Base-by-base conservation (phyloP, 2,113 vertebrate species). In the Chrysemys picta region DNA sequence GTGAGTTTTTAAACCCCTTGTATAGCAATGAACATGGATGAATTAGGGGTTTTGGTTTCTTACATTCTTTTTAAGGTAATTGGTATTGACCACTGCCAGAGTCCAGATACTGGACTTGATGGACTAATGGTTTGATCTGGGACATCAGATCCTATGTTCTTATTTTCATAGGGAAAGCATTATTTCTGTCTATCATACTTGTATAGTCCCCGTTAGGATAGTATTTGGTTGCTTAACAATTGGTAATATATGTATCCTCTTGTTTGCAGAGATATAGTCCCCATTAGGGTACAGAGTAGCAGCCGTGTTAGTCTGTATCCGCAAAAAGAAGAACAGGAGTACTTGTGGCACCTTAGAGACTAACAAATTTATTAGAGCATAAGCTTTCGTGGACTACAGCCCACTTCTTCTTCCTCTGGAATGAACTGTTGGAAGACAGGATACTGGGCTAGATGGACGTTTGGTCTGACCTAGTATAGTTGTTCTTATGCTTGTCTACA, bases 1-100 rank as follows among this genome's bases (percentile, higher is more conserved):
- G 95, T 96, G 84, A 49, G 19, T n/a, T 42, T 89, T 92, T 82
- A 52, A 94, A 91, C 59, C 87, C 86, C 94, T 94, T 57, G 94
- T 80, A 38, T 59, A 82, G 82, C 14, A 13, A 47, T 93, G 52
- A 31, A 27, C 31, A 54, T 57, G 54, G 83, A 59, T 80, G 78
- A 89, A 85, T 90, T 83, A 83, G 22, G 45, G 29, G 31, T 24
- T 89, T 27, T 78, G 49, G 42, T 47, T 94, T 89, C 38, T 86
- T 72, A 50, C 22, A 2, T 8, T 88, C 94, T 88, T 92, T 50
- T 84, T 85, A 87, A 88, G 52, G 56, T 45, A 88, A 47, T 92
- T 12, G 13, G 31, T 86, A 1, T 11, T 84, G 81, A 85, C 79
- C 22, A 0, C 53, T 93, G 85, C 65, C 62, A 31, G 57, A 89